phyloP scores from a whole-genome alignment of 2,797 vertebrate genomes.

The Parotocinclus haroldoi region DNA sequence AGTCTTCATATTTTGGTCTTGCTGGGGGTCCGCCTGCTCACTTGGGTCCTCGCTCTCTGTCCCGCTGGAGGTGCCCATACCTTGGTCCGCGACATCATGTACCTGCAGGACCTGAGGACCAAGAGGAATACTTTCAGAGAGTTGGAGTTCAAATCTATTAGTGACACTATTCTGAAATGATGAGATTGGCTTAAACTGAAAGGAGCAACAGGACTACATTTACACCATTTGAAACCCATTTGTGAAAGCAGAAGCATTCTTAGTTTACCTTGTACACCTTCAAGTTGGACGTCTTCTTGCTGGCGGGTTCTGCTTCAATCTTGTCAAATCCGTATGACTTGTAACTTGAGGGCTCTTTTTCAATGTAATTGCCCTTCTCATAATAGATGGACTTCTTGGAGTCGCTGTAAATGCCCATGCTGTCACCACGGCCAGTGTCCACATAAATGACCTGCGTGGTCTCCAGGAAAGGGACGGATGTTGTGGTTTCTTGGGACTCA shows the following conservation, averaged over 20 bases:
- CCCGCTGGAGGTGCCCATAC: conserved; percentile 56
- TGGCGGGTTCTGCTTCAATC: conserved; percentile 26
- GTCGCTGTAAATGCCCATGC: conserved; percentile 61
- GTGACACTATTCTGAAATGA: too few species aligned
- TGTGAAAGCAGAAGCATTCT: too few species aligned
- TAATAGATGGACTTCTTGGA: conserved; percentile 68
- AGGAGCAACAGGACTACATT: too few species aligned
- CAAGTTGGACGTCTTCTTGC: conserved; percentile 60
- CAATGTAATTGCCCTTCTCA: conserved; percentile 64
- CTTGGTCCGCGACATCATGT: conserved; percentile 65
- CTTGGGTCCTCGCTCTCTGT: conserved; percentile 35
- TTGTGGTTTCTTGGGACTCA: conserved; percentile 56
- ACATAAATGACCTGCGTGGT: conserved; percentile 56
- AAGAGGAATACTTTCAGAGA: neutral
- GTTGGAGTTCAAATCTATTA: too few species aligned
- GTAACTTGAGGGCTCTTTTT: conserved; percentile 63
- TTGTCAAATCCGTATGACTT: conserved; percentile 60
- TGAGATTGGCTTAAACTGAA: too few species aligned
- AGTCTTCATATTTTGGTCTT: conserved; percentile 1
- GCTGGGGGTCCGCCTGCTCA: neutral
- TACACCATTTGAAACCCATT: too few species aligned
- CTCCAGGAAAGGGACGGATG: conserved; percentile 45
- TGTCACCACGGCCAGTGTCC: conserved; percentile 68
- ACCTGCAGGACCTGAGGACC: conserved; percentile 64
- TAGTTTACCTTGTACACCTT: conserved; percentile 68